Percentiles rank a stretch among this genome's conserved stretches.
Conservation (phyloP, 2,797 vertebrate species). For the Falco novaeseelandiae region DNA sequence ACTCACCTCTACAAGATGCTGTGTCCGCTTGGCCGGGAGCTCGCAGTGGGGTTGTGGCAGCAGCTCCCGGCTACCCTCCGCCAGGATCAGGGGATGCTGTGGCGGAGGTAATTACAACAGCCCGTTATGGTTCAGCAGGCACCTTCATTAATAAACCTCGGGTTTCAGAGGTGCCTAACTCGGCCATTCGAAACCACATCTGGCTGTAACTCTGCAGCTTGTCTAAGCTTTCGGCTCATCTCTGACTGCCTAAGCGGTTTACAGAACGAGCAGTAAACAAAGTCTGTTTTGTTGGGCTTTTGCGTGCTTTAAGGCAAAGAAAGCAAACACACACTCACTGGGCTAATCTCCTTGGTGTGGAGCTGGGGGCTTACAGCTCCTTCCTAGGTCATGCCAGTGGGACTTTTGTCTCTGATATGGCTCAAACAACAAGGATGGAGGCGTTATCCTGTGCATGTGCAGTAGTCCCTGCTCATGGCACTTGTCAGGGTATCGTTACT, state of each 20-base stretch:
- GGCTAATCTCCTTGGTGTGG: not conserved
- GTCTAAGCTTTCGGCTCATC: conserved; percentile 35
- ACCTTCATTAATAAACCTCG: conserved; percentile 55
- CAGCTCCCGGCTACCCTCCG: not conserved
- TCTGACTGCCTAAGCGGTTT: conserved; percentile 26
- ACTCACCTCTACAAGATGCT: not conserved
- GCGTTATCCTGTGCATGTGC: accelerated
- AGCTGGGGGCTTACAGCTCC: conserved; percentile 3
- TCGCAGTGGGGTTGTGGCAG: not conserved
- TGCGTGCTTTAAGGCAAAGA: conserved; percentile 34
- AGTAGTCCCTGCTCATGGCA: not conserved
- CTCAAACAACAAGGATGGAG: not conserved
- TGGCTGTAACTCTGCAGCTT: conserved; percentile 27
- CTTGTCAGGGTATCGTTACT: not conserved
- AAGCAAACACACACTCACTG: not conserved
- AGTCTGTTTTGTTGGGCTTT: conserved; percentile 48
- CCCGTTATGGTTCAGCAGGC: conserved; percentile 37
- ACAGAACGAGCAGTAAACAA: conserved; percentile 40
- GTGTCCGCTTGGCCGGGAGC: not conserved
- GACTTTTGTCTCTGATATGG: not conserved
- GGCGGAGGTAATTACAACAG: conserved; percentile 29
- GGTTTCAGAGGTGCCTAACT: conserved; percentile 51
- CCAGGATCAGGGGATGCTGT: not conserved
- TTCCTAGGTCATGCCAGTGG: not conserved
- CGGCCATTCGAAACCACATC: conserved; percentile 22